These are phyloP conservation scores for Yponomeuta malinellus DNA, from an alignment of 2,888 invertebrate species.

Conservation along the genomic window DNA sequence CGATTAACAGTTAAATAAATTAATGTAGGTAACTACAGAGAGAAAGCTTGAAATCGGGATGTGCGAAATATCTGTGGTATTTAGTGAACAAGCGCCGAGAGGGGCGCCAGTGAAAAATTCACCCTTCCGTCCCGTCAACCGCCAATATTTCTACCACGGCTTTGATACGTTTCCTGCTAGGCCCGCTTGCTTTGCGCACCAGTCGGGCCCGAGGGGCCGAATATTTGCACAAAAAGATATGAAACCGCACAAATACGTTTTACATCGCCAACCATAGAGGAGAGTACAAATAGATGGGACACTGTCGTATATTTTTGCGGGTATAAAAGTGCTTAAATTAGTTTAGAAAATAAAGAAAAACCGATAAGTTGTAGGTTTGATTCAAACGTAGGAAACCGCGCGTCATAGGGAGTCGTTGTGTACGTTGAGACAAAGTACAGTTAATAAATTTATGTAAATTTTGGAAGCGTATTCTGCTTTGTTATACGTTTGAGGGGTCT, in stretches of 20 bases:
- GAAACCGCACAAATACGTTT: background rate
- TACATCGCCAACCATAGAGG: background rate
- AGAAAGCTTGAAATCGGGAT: background rate
- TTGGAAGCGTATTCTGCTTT: too few species aligned
- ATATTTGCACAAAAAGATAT: constrained; percentile 12
- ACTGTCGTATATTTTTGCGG: too few species aligned
- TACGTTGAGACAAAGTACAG: too few species aligned
- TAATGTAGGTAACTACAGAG: background rate
- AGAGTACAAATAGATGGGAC: too few species aligned
- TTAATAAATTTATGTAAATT: too few species aligned
- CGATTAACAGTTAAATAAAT: background rate
- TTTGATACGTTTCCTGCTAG: constrained; percentile 51
- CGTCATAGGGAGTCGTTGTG: too few species aligned
- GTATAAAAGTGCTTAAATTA: too few species aligned
- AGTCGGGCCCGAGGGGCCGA: constrained; percentile 17
- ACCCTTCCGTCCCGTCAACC: constrained; percentile 37
- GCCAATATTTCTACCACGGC: constrained; percentile 54
- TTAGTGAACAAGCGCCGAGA: constrained; percentile 42
- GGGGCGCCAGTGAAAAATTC: constrained; percentile 42
- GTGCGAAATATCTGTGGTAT: constrained; percentile 31
- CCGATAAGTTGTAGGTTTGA: too few species aligned
- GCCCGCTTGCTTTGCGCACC: constrained; percentile 36
- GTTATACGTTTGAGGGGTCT: too few species aligned
- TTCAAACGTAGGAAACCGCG: too few species aligned
- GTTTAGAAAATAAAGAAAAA: too few species aligned